Evolutionary conservation across 2,888 invertebrate species (phyloP), one percentile per base, ranked within the genome.

Genomic region (Lapara coniferarum): DNA sequence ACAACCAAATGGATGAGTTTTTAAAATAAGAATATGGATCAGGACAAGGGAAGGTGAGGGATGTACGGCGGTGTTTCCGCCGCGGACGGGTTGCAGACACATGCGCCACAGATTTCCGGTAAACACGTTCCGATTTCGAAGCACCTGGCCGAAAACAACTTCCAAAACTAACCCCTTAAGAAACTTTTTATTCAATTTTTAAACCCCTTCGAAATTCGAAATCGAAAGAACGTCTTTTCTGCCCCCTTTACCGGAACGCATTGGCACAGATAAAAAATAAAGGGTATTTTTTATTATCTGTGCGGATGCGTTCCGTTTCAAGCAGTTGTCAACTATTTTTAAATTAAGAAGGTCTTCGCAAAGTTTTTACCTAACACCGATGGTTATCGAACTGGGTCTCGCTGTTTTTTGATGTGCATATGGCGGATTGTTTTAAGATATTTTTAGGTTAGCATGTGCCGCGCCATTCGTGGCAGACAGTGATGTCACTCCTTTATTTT

Each of bases 71-170:
- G 82, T 87, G 91, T 89, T 92, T 93, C 93, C 92, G 92, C 86
- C 79, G 79, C 75, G 85, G 85, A 88, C 89, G 89, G 89, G 90
- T 89, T 89, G 87, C 81, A 87, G 89, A 88, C 91, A 90, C 87
- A 90, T 90, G 90, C 88, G 86, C 84, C 89, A 86, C 90, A 91
- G 91, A 93, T 92, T 91, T 92, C 92, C 92, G 92, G 92, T 85
- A 91, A 88, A 89, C 89, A 85, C 86, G 86, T 81, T 85, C 83
- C 85, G 81, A 85, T 85, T 85, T 78, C 76, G 73, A 82, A 83
- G 85, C 93, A 93, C 93, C 93, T 93, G 93, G 93, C 81, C 83
- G 81, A 84, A 81, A 87, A 85, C 84, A 86, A 88, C 81, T 85
- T 84, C 82, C 81, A 76, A 85, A 86, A 82, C 81, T 83, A 81